phyloP scores from a whole-genome alignment of 1,140 invertebrate species.

The Drosophila bocki region DNA sequence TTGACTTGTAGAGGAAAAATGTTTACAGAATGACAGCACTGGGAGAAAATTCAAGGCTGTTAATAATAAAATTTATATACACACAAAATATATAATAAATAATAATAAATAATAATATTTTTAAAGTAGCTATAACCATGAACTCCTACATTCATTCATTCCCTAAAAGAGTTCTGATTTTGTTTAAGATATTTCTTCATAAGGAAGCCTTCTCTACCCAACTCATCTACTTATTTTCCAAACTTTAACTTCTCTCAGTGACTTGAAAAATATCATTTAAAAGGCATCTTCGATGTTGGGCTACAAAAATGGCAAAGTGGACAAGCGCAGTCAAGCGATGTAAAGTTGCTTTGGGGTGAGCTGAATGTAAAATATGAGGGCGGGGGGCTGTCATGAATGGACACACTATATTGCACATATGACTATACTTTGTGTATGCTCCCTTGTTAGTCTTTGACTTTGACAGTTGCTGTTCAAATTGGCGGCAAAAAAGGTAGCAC shows the following conservation, averaged over 20 bases:
- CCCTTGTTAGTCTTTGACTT: constrained; percentile 71
- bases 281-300: constrained; percentile 36
- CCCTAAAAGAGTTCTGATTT: background rate
- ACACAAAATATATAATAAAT: no score
- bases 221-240: background rate
- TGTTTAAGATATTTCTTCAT: background rate
- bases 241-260: background rate
- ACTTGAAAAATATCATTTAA: constrained; percentile 39
- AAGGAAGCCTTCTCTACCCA: background rate
- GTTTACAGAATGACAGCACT: background rate
- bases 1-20: background rate
- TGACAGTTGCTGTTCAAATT: constrained; percentile 60
- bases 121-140: no score
- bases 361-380: constrained; percentile 21
- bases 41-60: background rate
- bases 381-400: constrained; percentile 22
- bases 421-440: constrained; percentile 11
- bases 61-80: background rate
- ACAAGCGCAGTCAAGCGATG: constrained; percentile 40
- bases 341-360: constrained; percentile 6
- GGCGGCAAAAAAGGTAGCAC: constrained; percentile 38
- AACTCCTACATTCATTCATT: background rate
- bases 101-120: no score
- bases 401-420: constrained; percentile 9
- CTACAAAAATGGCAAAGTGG: constrained; percentile 38